These are phyloP conservation scores for Ptychadena robeensis DNA, from an alignment of 2,797 vertebrate genomes.

Conservation along the genomic window DNA sequence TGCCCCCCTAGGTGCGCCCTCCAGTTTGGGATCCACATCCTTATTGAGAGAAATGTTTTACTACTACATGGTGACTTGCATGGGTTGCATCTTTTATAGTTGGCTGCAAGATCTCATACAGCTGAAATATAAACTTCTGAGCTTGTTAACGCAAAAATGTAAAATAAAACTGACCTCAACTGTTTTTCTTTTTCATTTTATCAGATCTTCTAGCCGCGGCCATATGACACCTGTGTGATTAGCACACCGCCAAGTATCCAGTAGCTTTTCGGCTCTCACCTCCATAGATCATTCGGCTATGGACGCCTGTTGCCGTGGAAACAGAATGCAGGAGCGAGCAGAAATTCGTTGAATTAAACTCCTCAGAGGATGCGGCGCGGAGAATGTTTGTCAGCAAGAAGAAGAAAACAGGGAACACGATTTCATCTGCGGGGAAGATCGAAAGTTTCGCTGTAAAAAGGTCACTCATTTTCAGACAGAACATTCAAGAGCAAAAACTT, in stretches of 20 bases:
- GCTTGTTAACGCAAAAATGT: too few relatives aligned
- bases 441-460: neutral
- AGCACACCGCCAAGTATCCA: neutral
- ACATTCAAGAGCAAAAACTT: neutral
- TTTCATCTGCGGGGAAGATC: conserved; percentile 12
- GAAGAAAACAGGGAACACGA: conserved; percentile 5
- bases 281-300: neutral
- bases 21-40: too few relatives aligned
- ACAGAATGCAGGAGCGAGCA: neutral
- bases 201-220: neutral
- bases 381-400: neutral
- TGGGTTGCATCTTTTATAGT: too few relatives aligned
- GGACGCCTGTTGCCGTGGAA: neutral
- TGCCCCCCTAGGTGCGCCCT: too few relatives aligned
- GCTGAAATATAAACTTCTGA: too few relatives aligned
- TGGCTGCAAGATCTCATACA: too few relatives aligned
- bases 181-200: neutral
- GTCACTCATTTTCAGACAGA: neutral
- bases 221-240: neutral
- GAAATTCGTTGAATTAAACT: neutral
- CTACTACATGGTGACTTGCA: too few relatives aligned
- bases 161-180: neutral
- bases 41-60: too few relatives aligned
- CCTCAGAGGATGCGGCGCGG: neutral
- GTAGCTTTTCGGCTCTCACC: neutral